These are phyloP conservation scores for Microcebus ravelobensis DNA, from an alignment of 2,113 vertebrate species.

Conservation along the genomic window DNA sequence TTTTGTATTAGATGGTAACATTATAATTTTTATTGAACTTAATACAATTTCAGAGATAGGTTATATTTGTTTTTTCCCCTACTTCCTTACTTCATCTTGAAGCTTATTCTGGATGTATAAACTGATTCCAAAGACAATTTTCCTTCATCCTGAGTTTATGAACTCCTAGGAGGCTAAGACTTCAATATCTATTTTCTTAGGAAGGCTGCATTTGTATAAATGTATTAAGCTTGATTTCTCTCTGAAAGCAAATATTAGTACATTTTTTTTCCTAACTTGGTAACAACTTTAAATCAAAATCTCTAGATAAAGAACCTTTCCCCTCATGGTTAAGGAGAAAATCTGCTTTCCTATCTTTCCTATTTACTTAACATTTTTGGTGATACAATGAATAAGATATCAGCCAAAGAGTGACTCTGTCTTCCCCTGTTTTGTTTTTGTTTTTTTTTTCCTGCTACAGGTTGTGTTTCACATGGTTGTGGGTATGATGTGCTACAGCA, in stretches of 20 bases:
- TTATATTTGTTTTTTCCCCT: background rate
- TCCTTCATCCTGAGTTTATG: conserved; percentile 28
- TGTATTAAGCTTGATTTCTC: conserved; percentile 18
- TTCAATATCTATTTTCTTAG: conserved; percentile 50
- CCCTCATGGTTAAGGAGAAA: conserved; percentile 19
- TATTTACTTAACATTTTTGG: conserved; percentile 61
- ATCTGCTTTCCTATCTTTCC: conserved; percentile 34
- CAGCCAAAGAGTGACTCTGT: background rate
- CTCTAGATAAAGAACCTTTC: conserved; percentile 9
- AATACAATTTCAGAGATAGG: background rate
- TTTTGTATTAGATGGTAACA: background rate
- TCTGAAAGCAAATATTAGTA: conserved; percentile 60
- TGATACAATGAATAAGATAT: conserved; percentile 31
- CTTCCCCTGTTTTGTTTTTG: background rate
- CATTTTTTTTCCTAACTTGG: conserved; percentile 31
- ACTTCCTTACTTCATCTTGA: background rate
- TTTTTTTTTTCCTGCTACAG: background rate
- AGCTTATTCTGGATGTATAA: background rate
- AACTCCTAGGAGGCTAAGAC: background rate
- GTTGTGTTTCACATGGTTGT: background rate
- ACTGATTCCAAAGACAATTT: conserved; percentile 27
- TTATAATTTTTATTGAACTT: background rate
- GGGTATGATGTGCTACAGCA: background rate
- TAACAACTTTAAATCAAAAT: conserved; percentile 60
- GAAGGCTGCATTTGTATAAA: conserved; percentile 46